Percentiles rank a stretch among this genome's conserved stretches.
Conservation (phyloP, 2,888 invertebrate genomes). For the Odontomyia ornata region DNA sequence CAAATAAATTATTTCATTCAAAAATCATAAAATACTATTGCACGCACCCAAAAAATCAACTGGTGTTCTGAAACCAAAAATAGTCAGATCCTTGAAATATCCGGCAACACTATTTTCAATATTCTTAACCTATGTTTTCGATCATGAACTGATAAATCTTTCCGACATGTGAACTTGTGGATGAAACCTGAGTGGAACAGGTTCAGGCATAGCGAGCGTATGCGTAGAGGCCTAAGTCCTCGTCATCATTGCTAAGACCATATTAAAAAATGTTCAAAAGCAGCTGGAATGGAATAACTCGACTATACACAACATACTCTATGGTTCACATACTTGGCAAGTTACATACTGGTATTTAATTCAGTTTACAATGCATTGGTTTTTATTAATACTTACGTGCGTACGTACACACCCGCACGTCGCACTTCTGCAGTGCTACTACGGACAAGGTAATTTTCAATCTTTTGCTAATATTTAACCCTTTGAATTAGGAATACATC, state of each 20-base stretch:
- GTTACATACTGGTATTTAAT: constrained; percentile 39
- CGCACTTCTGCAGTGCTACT: not conserved
- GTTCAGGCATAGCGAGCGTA: constrained; percentile 18
- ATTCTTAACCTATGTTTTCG: constrained; percentile 4
- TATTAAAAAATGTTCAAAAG: constrained; percentile 35
- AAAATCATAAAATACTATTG: too few relatives aligned
- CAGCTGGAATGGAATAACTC: constrained; percentile 41
- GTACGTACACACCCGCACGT: constrained; percentile 27
- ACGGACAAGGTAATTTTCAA: too few relatives aligned
- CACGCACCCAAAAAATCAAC: too few relatives aligned
- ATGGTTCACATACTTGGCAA: constrained; percentile 23
- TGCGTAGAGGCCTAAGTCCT: not conserved
- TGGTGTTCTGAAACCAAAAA: too few relatives aligned
- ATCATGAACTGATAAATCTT: constrained; percentile 49
- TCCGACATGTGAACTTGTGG: constrained; percentile 35
- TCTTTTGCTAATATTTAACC: too few relatives aligned
- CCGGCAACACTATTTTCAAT: not conserved
- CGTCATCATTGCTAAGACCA: not conserved
- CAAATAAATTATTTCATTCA: too few relatives aligned
- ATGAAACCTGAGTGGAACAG: constrained; percentile 6
- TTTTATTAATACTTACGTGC: constrained; percentile 22
- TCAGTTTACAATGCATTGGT: constrained; percentile 28
- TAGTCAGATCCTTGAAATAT: too few relatives aligned
- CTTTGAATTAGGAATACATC: too few relatives aligned
- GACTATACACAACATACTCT: constrained; percentile 27